Conservation (phyloP, 1,140 invertebrate genomes). For the Eriocheir sinensis region DNA sequence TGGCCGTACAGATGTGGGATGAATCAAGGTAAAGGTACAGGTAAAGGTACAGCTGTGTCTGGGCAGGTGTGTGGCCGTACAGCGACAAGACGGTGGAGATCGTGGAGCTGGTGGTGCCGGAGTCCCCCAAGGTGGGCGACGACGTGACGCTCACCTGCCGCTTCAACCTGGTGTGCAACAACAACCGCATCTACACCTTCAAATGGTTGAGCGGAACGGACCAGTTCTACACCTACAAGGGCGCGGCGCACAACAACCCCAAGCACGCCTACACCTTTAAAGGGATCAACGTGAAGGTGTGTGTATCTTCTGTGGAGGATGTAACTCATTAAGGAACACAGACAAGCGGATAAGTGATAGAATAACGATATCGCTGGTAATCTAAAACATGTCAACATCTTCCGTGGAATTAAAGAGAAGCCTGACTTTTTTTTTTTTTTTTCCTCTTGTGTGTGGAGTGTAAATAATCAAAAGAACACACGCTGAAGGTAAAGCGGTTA, state of each 20-base stretch:
- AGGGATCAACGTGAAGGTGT: conserved; percentile 89
- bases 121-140: conserved; percentile 59
- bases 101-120: conserved; percentile 63
- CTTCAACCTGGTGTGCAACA: conserved; percentile 89
- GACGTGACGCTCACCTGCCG: conserved; percentile 86
- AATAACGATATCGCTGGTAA: too few species aligned
- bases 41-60: not conserved
- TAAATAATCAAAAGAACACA: too few species aligned
- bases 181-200: conserved; percentile 87
- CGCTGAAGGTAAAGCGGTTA: too few species aligned
- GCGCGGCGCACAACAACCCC: conserved; percentile 86
- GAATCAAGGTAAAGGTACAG: too few species aligned
- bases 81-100: conserved; percentile 71
- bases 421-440: too few species aligned
- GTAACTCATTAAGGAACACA: too few species aligned
- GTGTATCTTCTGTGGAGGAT: too few species aligned
- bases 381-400: too few species aligned
- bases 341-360: too few species aligned
- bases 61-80: conserved; percentile 1
- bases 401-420: too few species aligned
- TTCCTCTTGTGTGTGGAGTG: too few species aligned
- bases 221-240: conserved; percentile 90
- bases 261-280: conserved; percentile 86
- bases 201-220: conserved; percentile 91
- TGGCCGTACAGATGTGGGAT: too few species aligned